Evolutionary conservation across 92 coral and sea anemone genomes (phyloP), one percentile per base, ranked within the genome.

Genomic region (Phenganax marumi): DNA sequence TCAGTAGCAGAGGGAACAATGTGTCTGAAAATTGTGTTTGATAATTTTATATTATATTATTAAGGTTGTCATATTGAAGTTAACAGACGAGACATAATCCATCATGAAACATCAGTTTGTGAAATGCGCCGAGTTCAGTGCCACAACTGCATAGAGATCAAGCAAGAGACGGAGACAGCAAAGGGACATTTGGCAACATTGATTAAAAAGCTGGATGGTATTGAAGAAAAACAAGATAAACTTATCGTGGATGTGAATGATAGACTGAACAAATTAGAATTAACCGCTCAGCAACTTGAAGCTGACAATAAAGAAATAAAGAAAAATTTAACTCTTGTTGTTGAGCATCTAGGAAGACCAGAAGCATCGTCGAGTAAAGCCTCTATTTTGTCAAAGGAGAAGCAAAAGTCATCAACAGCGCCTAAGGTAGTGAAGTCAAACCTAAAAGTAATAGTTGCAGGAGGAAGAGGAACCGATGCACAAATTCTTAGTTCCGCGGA

Each of bases 191-290:
- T 19, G 47, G 21, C 47, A 7, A 10, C 43, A 8, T 12, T 25
- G 70, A 64, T 10, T 64, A 9, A 14, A 7, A 58, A 14, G 16
- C 7, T 58, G 21, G 16, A 14, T 58, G 65, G 65, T 16, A 58
- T 58, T 18, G 65, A 12, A 19, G 21, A 18, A 58, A 58, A 58
- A 58, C 23, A 58, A 58, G 23, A 64, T 7, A 21, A 64, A 64
- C 46, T 64, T 19, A 64, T 64, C 12, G 70, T 46, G 46, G 43
- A 64, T 21, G 70, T 64, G 43, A 64, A 64, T 14, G 12, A 64
- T 7, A 64, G 26, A 64, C 70, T 64, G 19, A 10, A 22, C 70
- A 64, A 64, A 46, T 25, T 64, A 46, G 70, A 64, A 25, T 64
- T 64, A 17, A 9, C 3, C 70, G 24, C 65, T 8, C 21, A 58